phyloP scores from a whole-genome alignment of 1,140 invertebrate genomes.

The Cryptotermes secundus region DNA sequence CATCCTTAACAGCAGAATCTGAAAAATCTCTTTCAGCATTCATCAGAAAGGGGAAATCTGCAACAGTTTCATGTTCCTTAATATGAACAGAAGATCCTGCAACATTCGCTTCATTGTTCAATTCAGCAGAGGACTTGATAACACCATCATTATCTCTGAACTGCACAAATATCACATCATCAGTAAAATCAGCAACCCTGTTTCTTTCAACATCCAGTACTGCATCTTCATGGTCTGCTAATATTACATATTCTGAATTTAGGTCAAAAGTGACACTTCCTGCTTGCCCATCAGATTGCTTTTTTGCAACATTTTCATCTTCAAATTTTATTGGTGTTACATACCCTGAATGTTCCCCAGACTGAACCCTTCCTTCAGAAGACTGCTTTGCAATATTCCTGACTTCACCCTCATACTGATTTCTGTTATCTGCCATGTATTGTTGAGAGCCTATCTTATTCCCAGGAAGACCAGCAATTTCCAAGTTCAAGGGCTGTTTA shows the following conservation, averaged over 20 bases:
- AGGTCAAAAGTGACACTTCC: not conserved
- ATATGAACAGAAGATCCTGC: not conserved
- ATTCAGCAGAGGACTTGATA: not conserved
- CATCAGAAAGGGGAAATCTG: not conserved
- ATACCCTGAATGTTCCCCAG: not conserved
- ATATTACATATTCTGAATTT: not conserved
- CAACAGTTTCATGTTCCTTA: not conserved
- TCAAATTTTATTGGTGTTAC: not conserved
- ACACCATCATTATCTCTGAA: not conserved
- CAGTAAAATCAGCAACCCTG: not conserved
- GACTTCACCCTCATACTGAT: not conserved
- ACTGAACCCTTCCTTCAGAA: not conserved
- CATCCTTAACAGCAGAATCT: too few relatives aligned
- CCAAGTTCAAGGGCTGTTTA: not conserved
- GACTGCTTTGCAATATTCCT: not conserved
- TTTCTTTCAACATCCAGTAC: not conserved
- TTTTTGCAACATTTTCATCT: not conserved
- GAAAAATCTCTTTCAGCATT: not conserved
- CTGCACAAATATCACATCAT: not conserved
- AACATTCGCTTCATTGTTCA: not conserved
- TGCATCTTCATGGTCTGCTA: not conserved
- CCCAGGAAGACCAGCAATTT: not conserved
- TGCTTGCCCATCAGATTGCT: not conserved
- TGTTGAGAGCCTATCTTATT: not conserved
- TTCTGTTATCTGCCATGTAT: not conserved